Evolutionary conservation across 2,888 invertebrate species (phyloP).

Genomic region (Synergus laeviventris): DNA sequence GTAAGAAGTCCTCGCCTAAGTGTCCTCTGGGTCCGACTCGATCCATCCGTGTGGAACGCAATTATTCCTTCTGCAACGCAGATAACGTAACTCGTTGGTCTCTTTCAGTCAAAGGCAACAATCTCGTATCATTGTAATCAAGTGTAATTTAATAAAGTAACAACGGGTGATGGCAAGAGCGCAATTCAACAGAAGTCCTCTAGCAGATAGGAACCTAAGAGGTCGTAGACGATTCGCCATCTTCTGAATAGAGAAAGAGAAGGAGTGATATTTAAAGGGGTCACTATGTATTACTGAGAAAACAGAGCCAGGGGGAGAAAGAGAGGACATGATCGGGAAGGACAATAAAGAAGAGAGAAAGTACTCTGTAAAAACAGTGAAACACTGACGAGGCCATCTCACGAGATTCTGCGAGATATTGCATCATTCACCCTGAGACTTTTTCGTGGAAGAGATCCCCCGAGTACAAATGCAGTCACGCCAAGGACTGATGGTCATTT

Average conservation of each 20-base stretch:
- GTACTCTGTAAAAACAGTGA: constrained; percentile 13
- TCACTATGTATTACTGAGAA: constrained; percentile 5
- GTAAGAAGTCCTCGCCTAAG: constrained; percentile 7
- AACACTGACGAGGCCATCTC: constrained; percentile 30
- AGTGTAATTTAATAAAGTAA: constrained; percentile 68
- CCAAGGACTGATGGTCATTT: constrained; percentile 7
- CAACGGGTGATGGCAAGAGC: constrained; percentile 59
- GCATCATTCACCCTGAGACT: constrained; percentile 16
- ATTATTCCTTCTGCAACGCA: constrained; percentile 27
- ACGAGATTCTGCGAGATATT: constrained; percentile 36
- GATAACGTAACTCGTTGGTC: constrained; percentile 31
- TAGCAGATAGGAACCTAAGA: constrained; percentile 25
- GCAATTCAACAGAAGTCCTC: constrained; percentile 56
- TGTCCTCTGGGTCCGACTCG: neutral
- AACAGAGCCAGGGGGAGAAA: constrained; percentile 43
- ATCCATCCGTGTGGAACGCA: constrained; percentile 12
- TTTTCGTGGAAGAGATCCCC: constrained; percentile 37
- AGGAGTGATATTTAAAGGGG: no score
- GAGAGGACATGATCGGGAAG: constrained; percentile 42
- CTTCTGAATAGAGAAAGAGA: constrained; percentile 26
- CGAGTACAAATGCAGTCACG: constrained; percentile 9
- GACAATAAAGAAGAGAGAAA: constrained; percentile 29
- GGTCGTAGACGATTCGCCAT: constrained; percentile 40
- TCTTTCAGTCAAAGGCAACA: constrained; percentile 50
- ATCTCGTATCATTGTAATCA: constrained; percentile 63